phyloP scores from a whole-genome alignment of 2,888 invertebrate species.

The Drosophila prostipennis region DNA sequence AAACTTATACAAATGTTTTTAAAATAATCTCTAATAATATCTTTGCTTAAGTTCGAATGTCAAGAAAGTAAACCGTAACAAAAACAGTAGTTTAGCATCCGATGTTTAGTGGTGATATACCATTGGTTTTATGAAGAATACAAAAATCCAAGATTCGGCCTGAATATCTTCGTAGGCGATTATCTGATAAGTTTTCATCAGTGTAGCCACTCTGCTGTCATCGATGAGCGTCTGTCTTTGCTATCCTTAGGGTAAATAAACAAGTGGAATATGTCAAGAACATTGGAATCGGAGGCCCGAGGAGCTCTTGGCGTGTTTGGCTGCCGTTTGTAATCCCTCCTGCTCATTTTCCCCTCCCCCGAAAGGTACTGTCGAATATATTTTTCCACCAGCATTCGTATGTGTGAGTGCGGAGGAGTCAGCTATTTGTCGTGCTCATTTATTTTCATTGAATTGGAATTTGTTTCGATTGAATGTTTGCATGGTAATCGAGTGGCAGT shows the following conservation, averaged over 20 bases:
- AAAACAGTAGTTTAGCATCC: too few species aligned
- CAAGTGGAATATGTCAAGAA: constrained; percentile 77
- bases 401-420: constrained; percentile 29
- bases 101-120: too few species aligned
- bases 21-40: too few species aligned
- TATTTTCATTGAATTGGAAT: constrained; percentile 76
- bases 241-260: constrained; percentile 70
- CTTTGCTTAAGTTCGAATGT: too few species aligned
- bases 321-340: constrained; percentile 68
- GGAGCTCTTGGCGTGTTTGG: constrained; percentile 62
- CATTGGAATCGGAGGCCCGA: constrained; percentile 45
- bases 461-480: constrained; percentile 80
- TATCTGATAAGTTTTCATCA: background rate
- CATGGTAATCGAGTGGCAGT: constrained; percentile 76
- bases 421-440: constrained; percentile 76
- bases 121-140: too few species aligned
- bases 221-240: constrained; percentile 11
- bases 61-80: too few species aligned
- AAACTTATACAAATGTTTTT: too few species aligned
- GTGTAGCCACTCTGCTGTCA: constrained; percentile 4
- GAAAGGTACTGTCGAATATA: constrained; percentile 68
- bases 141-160: too few species aligned
- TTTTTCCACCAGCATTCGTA: constrained; percentile 1
- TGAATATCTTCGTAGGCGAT: too few species aligned
- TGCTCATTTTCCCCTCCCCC: background rate